Conservation (phyloP, 2,888 invertebrate genomes). For the Drosophila borborema region DNA sequence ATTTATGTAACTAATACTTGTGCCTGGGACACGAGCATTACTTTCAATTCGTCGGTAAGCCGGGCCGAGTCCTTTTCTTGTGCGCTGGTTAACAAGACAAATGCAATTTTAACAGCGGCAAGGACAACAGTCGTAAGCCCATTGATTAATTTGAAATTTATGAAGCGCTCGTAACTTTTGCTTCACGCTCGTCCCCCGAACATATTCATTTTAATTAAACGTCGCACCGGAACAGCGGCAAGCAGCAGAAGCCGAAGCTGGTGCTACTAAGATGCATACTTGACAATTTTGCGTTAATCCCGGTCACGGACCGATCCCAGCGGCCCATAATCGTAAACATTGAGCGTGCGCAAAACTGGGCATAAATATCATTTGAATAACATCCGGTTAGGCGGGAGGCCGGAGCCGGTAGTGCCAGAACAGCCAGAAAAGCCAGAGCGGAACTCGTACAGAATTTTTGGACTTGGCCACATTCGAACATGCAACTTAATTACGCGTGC, state of each 20-base stretch:
- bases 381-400: slow-evolving; percentile 4
- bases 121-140: slow-evolving; percentile 67
- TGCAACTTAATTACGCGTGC: slow-evolving; percentile 80
- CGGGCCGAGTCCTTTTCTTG: slow-evolving; percentile 5
- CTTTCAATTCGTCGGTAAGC: slow-evolving; percentile 43
- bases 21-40: slow-evolving; percentile 33
- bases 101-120: slow-evolving; percentile 53
- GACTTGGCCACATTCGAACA: slow-evolving; percentile 66
- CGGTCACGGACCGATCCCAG: slow-evolving; percentile 52
- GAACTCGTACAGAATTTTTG: slow-evolving; percentile 13
- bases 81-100: slow-evolving; percentile 50
- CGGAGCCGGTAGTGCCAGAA: background rate
- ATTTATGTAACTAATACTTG: slow-evolving; percentile 50
- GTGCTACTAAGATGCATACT: slow-evolving; percentile 63
- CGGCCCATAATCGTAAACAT: slow-evolving; percentile 75
- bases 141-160: slow-evolving; percentile 82
- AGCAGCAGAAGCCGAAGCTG: background rate
- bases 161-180: slow-evolving; percentile 74
- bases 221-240: slow-evolving; percentile 49
- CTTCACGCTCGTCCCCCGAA: slow-evolving; percentile 19
- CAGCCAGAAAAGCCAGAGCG: background rate
- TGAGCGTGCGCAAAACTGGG: slow-evolving; percentile 57
- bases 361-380: slow-evolving; percentile 72
- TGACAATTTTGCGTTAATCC: slow-evolving; percentile 80
- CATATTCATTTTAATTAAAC: slow-evolving; percentile 69